phyloP scores from a whole-genome alignment of 2,797 vertebrate genomes.

The Zenarchopterus dispar region DNA sequence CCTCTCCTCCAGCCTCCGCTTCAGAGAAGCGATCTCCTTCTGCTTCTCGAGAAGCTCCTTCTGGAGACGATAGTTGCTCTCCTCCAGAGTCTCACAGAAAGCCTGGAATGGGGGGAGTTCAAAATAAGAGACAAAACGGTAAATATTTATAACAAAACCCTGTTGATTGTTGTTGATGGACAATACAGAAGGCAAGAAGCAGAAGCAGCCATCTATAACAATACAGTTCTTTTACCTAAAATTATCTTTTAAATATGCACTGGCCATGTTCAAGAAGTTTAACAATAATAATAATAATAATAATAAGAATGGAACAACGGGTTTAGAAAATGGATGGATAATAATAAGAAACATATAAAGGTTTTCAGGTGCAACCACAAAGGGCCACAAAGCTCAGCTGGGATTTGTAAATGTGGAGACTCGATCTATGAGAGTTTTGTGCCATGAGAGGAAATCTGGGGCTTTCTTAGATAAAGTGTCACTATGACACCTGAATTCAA shows the following conservation, averaged over 20 bases:
- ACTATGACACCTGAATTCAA: not conserved
- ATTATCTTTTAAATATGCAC: no score
- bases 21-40: constrained; percentile 88
- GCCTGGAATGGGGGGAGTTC: constrained; percentile 83
- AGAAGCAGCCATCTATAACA: not conserved
- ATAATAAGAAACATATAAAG: no score
- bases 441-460: no score
- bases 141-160: no score
- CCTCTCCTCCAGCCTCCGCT: constrained; percentile 86
- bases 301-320: no score
- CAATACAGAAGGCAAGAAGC: not conserved
- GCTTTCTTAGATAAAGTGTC: no score
- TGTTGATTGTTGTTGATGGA: not conserved
- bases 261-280: not conserved
- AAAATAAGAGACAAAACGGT: not conserved
- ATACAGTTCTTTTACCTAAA: not conserved
- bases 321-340: no score
- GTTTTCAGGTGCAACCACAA: no score
- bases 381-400: no score
- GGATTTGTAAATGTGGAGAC: no score
- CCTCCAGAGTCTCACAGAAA: constrained; percentile 96
- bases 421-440: no score
- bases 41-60: constrained; percentile 94
- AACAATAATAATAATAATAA: no score
- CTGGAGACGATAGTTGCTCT: constrained; percentile 94